Percentiles rank a stretch among this genome's conserved stretches.
phyloP scores from a whole-genome alignment of 2,113 vertebrate genomes.

The Lophotis ruficrista region DNA sequence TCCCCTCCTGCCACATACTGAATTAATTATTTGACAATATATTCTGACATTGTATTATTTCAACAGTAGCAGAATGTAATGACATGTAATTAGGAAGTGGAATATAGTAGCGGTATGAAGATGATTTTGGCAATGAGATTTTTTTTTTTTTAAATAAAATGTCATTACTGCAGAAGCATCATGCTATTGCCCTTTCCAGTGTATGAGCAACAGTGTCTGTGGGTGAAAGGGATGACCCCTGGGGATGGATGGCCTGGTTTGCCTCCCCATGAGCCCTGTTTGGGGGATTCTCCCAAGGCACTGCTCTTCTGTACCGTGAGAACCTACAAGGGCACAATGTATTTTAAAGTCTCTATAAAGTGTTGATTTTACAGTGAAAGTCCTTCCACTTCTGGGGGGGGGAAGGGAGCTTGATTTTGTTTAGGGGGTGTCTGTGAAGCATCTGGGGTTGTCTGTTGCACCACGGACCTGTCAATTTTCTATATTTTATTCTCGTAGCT shows the following conservation, averaged over 20 bases:
- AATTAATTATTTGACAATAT: constrained; percentile 21
- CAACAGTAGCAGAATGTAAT: neutral
- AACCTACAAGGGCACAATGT: neutral
- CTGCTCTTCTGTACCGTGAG: neutral
- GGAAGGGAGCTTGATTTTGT: neutral
- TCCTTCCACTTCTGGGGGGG: neutral
- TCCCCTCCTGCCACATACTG: neutral
- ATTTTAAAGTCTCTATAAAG: neutral
- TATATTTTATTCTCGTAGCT: neutral
- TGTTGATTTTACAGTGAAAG: neutral
- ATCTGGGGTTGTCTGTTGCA: neutral
- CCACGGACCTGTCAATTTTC: neutral
- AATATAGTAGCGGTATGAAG: neutral
- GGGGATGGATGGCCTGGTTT: neutral
- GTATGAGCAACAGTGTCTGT: neutral
- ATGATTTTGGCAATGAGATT: neutral
- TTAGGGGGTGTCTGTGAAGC: neutral
- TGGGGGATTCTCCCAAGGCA: rapidly evolving
- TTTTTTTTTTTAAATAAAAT: constrained; percentile 24
- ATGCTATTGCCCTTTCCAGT: neutral
- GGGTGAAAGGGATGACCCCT: neutral
- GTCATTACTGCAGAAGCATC: neutral
- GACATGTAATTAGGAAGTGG: neutral
- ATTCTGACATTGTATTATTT: constrained; percentile 17
- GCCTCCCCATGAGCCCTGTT: rapidly evolving